Evolutionary conservation across 1,140 invertebrate genomes (phyloP).

Genomic region (Choristoneura fumiferana): DNA sequence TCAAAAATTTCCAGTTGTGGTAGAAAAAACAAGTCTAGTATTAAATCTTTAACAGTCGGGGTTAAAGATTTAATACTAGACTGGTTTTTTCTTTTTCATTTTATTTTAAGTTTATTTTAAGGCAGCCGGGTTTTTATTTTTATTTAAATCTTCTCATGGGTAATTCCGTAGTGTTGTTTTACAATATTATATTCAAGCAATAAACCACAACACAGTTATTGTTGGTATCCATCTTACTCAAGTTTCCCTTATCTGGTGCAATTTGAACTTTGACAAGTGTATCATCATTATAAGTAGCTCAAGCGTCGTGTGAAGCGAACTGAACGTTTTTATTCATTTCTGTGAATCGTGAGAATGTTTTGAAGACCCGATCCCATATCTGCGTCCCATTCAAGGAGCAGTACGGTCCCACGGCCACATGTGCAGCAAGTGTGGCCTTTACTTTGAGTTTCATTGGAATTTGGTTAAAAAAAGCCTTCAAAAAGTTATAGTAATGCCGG

Average conservation of each 20-base stretch:
- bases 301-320: background rate
- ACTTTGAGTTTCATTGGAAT: constrained; percentile 1
- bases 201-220: background rate
- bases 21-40: too few species aligned
- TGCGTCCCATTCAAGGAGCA: constrained; percentile 60
- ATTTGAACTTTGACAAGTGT: constrained; percentile 18
- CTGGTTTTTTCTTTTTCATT: too few species aligned
- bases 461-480: background rate
- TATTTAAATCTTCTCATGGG: too few species aligned
- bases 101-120: too few species aligned
- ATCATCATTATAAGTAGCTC: background rate
- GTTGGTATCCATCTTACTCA: constrained; percentile 2
- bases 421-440: constrained; percentile 48
- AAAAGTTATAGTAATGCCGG: background rate
- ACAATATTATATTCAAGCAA: too few species aligned
- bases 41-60: too few species aligned
- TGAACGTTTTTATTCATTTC: constrained; percentile 40
- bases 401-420: constrained; percentile 64
- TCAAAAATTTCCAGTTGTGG: too few species aligned
- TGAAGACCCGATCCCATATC: constrained; percentile 44
- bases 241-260: constrained; percentile 7
- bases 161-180: background rate
- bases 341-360: constrained; percentile 48
- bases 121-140: too few species aligned
- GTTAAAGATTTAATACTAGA: too few species aligned